phyloP scores from a whole-genome alignment of 2,888 invertebrate species.

The Saturnia pavonia region DNA sequence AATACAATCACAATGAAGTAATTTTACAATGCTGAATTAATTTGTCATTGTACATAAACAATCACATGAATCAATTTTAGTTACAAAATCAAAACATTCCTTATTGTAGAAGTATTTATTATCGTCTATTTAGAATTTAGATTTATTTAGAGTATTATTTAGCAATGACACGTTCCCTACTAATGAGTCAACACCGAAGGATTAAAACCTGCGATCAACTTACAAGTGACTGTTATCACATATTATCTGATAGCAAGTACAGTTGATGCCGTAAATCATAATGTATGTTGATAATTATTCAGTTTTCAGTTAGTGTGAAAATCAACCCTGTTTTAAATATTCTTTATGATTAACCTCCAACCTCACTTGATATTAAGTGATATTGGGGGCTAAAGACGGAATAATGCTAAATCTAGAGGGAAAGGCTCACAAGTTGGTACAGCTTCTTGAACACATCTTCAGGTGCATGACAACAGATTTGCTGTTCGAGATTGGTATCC shows the following conservation, averaged over 20 bases:
- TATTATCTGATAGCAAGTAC: conserved; percentile 19
- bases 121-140: not conserved
- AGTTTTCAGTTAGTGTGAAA: too few relatives aligned
- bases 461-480: too few relatives aligned
- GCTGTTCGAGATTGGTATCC: too few relatives aligned
- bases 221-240: conserved; percentile 9
- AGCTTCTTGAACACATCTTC: too few relatives aligned
- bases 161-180: not conserved
- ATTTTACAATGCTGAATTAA: not conserved
- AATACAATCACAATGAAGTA: not conserved
- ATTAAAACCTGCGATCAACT: conserved; percentile 10
- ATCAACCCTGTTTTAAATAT: too few relatives aligned
- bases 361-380: too few relatives aligned
- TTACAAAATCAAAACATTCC: not conserved
- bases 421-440: too few relatives aligned
- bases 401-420: too few relatives aligned
- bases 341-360: too few relatives aligned
- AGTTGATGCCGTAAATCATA: not conserved
- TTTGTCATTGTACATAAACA: not conserved
- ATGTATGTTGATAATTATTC: too few relatives aligned
- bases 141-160: not conserved
- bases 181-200: conserved; percentile 13
- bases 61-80: not conserved
- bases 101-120: not conserved
- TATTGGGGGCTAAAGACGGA: too few relatives aligned